Base-by-base conservation (phyloP, 2,888 invertebrate genomes). In the Polymixis flavicincta region DNA sequence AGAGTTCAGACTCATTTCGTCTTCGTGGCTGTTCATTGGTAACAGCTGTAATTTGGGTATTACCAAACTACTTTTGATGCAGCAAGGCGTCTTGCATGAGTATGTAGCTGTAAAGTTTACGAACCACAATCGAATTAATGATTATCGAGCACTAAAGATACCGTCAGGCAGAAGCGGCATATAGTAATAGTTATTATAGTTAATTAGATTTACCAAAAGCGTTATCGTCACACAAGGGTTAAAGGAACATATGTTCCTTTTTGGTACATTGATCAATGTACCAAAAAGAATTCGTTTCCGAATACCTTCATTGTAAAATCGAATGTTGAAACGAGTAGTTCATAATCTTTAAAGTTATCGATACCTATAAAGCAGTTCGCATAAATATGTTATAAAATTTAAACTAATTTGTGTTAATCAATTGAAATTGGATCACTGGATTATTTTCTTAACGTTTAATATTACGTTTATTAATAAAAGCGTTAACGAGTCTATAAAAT, bases 11-110 rank as follows among this genome's bases (percentile, higher is more conserved):
- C 68, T 61, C 32, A n/a, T 69, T 60, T 77, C 19, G 25, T 52
- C 37, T 65, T 72, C 48, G 59, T 74, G 28, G 48, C 59, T 69
- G 65, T 61, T 71, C 54, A 70, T n/a, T 57, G 52, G 68, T 72
- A 76, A 78, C 71, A 76, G 65, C 63, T 74, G 74, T 70, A 78
- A 78, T 83, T 86, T 86, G 69, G 77, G 74, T 67, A 79, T 77
- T 71, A 78, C 80, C 67, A 71, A 74, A 76, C 55, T 73, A 63
- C 59, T 81, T 83, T 76, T 71, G 61, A 87, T 87, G 79, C 77
- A 85, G 70, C 74, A 66, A 76, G 64, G 70, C 68, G 55, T 77
- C 81, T 85, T 60, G 57, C 25, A 71, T 76, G 67, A 50, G 59
- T 54, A 45, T 48, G 55, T 75, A 68, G 70, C 71, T 81, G 71